These are phyloP conservation scores for Micronisus gabar DNA, from an alignment of 2,113 vertebrate genomes.

Conservation along the genomic window DNA sequence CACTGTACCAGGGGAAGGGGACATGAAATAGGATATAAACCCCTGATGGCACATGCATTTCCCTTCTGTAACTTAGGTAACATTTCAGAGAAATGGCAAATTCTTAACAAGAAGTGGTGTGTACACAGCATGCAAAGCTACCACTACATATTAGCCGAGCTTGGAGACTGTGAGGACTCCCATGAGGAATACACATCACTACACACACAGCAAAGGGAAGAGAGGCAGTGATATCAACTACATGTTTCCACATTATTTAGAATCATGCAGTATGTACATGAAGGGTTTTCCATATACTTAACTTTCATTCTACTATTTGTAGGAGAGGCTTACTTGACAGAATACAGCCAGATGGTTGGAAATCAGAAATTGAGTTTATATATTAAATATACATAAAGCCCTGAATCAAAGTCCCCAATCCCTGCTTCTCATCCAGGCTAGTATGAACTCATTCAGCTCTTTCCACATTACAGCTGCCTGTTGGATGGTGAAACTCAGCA, in stretches of 20 bases:
- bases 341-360: background rate
- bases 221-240: background rate
- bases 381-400: background rate
- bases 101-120: background rate
- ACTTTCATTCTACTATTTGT: background rate
- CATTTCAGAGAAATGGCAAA: background rate
- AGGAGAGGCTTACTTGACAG: background rate
- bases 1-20: background rate
- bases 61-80: background rate
- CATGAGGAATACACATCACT: background rate
- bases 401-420: background rate
- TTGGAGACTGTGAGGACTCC: background rate
- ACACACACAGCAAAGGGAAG: background rate
- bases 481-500: background rate
- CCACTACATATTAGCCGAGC: accelerated
- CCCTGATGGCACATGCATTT: background rate
- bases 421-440: background rate
- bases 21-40: background rate
- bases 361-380: background rate
- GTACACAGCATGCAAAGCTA: background rate
- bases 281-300: background rate
- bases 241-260: background rate
- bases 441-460: background rate
- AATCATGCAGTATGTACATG: background rate
- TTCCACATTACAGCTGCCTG: background rate